These are phyloP conservation scores for Calliopum simillimum DNA, from an alignment of 2,888 invertebrate genomes.

Conservation along the genomic window DNA sequence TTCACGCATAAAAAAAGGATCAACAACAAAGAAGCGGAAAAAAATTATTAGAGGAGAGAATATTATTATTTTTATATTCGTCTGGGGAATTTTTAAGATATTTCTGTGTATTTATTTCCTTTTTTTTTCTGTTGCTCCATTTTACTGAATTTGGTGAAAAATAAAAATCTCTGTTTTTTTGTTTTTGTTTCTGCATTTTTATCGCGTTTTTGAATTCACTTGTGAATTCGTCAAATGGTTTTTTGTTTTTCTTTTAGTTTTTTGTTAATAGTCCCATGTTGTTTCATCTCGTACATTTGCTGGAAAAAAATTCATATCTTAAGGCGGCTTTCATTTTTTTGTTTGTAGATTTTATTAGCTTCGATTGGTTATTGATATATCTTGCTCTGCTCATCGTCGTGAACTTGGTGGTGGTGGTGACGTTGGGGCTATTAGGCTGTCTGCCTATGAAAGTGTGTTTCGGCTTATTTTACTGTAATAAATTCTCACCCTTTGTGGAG, in stretches of 20 bases:
- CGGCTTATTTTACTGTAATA: no score
- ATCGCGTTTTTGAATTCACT: slow-evolving; percentile 30
- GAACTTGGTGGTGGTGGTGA: neutral
- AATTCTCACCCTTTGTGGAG: no score
- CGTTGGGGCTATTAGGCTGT: no score
- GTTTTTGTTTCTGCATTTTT: slow-evolving; percentile 21
- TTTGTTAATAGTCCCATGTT: slow-evolving; percentile 12
- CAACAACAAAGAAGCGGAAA: slow-evolving; percentile 27
- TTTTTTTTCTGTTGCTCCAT: neutral
- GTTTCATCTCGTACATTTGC: neutral
- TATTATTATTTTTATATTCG: slow-evolving; percentile 43
- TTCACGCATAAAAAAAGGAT: slow-evolving; percentile 35
- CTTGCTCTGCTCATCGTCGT: neutral
- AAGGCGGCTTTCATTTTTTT: neutral
- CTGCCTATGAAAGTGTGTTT: no score
- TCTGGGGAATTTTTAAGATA: slow-evolving; percentile 40
- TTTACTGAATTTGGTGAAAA: slow-evolving; percentile 1
- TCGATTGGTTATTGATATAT: slow-evolving; percentile 29
- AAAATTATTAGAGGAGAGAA: slow-evolving; percentile 44
- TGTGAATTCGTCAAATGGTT: slow-evolving; percentile 20
- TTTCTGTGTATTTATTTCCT: neutral
- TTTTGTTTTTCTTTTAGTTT: neutral
- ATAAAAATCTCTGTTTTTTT: neutral
- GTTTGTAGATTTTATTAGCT: slow-evolving; percentile 21
- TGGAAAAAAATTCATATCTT: neutral